Evolutionary conservation across 2,888 invertebrate species (phyloP), one percentile per base, ranked within the genome.

Genomic region (Drosophila emarginata): DNA sequence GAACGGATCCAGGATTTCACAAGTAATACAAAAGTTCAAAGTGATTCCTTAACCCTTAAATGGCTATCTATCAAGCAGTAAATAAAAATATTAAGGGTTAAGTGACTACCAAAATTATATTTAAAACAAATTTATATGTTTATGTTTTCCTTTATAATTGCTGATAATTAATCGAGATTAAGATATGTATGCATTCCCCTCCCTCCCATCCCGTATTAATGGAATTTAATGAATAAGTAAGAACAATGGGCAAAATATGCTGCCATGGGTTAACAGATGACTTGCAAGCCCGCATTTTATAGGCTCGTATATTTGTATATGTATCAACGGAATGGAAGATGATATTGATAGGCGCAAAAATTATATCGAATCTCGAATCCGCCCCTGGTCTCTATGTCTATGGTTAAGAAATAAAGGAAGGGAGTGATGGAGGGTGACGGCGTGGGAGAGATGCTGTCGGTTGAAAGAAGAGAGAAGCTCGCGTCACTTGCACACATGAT

Each of bases 401-500:
- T 45, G 45, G 45, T 18, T 45, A 45, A 45, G 45, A 9, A 5
- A 18, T 45, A 45, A 45, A 21, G 14, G 21, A 28, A 36, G 23
- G n/a, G n/a, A 9, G 12, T 11, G 59, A 9, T 32, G 28, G 26
- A 52, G 37, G 59, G 28, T 64, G 26, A 69, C 62, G 58, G 56
- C 26, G 28, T n/a, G 32, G 18, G 18, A 21, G 21, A 14, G 26
- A 32, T 14, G 18, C 23, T 58, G 58, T 39, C 32, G 32, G n/a
- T 28, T 40, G 57, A 36, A 9, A 26, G 52, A 36, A 71, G 73
- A 53, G 52, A 32, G 32, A 14, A 15, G 58, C 75, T 73, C 83
- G 78, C 88, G 83, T 85, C 83, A 87, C 72, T 87, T 87, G 88
- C 83, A 87, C 88, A 87, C 86, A 83, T 83, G 86, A 83, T 83